A percentile compares a stretch with the other conserved stretches of the same genome.
Conservation (phyloP, 2,797 vertebrate genomes). For the Erpetoichthys calabaricus region DNA sequence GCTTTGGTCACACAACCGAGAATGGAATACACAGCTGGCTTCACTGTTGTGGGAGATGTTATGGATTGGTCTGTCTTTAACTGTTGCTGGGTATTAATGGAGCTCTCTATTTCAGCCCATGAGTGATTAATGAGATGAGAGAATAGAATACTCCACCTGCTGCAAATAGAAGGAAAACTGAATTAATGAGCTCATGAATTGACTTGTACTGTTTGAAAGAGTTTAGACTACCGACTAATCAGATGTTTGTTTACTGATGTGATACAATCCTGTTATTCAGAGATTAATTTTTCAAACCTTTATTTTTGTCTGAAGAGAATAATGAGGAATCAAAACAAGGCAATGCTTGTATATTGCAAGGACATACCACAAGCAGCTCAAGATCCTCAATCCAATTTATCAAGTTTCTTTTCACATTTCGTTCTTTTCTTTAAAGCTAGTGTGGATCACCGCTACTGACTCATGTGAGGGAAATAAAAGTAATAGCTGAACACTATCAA, state of each 20-base stretch:
- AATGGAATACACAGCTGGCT: conserved; percentile 25
- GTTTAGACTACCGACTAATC: conserved; percentile 22
- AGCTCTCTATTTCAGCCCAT: conserved; percentile 31
- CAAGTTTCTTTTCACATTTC: too few species aligned
- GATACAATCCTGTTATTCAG: conserved; percentile 28
- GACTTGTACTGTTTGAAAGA: conserved; percentile 17
- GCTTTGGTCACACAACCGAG: conserved; percentile 21
- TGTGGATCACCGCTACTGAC: too few species aligned
- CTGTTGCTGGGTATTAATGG: conserved; percentile 39
- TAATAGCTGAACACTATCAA: too few species aligned
- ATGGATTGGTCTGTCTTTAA: conserved; percentile 28
- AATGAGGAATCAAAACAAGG: background rate
- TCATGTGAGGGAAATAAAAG: too few species aligned
- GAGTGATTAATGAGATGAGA: conserved; percentile 48
- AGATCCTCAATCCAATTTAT: too few species aligned
- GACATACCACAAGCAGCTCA: too few species aligned
- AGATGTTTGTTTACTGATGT: conserved; percentile 25
- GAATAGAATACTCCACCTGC: conserved; percentile 43
- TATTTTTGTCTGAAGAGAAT: background rate
- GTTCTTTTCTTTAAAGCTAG: too few species aligned
- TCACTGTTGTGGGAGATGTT: conserved; percentile 27
- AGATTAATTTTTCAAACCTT: conserved; percentile 8
- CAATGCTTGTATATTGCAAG: background rate
- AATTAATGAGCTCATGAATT: conserved; percentile 35
- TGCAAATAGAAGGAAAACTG: conserved; percentile 30